Conservation (phyloP, 2,113 vertebrate species). For the Pteruthius melanotis region DNA sequence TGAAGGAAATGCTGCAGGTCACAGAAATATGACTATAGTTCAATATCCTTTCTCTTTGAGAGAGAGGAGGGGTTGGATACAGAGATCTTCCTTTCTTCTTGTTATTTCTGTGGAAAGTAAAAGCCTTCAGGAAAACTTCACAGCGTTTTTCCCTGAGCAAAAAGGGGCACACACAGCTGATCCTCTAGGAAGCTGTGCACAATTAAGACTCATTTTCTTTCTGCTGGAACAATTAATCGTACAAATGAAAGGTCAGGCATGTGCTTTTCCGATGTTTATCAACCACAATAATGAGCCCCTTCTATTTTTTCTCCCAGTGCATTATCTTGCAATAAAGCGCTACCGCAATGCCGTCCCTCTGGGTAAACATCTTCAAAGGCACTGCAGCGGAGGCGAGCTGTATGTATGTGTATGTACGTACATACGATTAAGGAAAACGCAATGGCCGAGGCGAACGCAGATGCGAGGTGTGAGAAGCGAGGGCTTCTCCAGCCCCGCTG, state of each 20-base stretch:
- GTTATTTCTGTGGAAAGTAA: not conserved
- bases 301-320: not conserved
- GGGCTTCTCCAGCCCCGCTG: not conserved
- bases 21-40: not conserved
- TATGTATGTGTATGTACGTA: rapidly evolving
- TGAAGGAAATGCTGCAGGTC: not conserved
- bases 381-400: not conserved
- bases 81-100: not conserved
- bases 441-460: not conserved
- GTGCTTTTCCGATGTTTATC: constrained; percentile 53
- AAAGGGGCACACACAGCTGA: constrained; percentile 19
- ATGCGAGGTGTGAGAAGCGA: not conserved
- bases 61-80: not conserved
- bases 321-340: not conserved
- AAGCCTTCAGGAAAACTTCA: constrained; percentile 17
- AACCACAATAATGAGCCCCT: constrained; percentile 40
- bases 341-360: not conserved
- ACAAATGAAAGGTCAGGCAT: constrained; percentile 57
- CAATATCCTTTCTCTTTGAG: not conserved
- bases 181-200: constrained; percentile 44
- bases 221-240: constrained; percentile 54
- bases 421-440: not conserved
- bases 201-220: constrained; percentile 49
- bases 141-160: not conserved
- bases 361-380: not conserved